Conservation (phyloP, 1,140 invertebrate genomes). For the Carcinoscorpius rotundicauda region DNA sequence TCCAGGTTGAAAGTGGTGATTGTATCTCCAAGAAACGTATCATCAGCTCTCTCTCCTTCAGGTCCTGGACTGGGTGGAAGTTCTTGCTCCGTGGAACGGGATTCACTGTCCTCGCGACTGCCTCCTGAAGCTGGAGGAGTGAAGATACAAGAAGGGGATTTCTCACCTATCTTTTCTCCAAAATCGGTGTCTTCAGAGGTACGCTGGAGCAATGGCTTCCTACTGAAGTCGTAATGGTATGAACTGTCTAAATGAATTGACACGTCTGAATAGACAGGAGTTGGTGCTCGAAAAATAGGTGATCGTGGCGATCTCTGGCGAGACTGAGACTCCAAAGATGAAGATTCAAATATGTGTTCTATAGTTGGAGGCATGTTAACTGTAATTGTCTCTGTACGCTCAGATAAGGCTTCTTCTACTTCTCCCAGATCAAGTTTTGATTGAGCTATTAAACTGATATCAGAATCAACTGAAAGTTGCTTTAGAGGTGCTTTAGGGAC, state of each 20-base stretch:
- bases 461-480: slow-evolving; percentile 19
- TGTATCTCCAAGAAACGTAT: not conserved
- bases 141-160: slow-evolving; percentile 14
- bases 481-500: slow-evolving; percentile 25
- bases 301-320: not conserved
- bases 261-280: not conserved
- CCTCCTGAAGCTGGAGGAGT: slow-evolving; percentile 12
- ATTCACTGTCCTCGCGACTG: slow-evolving; percentile 2
- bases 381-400: not conserved
- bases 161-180: not conserved
- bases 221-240: slow-evolving; percentile 6
- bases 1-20: not conserved
- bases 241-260: not conserved
- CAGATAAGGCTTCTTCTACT: not conserved
- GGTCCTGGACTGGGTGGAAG: not conserved
- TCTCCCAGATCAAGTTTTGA: slow-evolving; percentile 8
- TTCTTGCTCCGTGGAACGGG: not conserved
- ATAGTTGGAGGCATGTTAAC: not conserved
- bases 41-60: slow-evolving; percentile 1
- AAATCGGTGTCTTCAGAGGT: too few relatives aligned
- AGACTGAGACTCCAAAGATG: not conserved
- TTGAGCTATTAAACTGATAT: slow-evolving; percentile 19
- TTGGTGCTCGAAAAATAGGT: slow-evolving; percentile 6
- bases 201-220: not conserved
- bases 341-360: not conserved